Conservation (phyloP, 2,113 vertebrate genomes). For the Scortum barcoo region DNA sequence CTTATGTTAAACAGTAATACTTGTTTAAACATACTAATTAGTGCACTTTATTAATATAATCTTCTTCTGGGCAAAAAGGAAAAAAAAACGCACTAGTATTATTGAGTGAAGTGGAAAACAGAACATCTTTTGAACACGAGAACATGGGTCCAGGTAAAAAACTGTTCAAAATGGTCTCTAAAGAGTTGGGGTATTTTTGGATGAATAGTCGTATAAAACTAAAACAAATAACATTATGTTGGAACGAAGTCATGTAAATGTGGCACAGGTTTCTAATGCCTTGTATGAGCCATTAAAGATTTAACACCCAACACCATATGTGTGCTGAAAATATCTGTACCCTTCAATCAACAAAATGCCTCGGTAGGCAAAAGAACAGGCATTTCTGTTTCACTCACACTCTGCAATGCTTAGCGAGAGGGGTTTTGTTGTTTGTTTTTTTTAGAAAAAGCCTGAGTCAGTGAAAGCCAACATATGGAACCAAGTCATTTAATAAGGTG, state of each 20-base stretch:
- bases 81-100: background rate
- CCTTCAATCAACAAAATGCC: background rate
- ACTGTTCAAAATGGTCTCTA: background rate
- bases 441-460: constrained; percentile 59
- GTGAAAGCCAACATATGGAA: constrained; percentile 70
- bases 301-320: background rate
- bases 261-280: background rate
- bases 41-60: background rate
- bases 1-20: background rate
- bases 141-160: background rate
- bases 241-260: constrained; percentile 12
- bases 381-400: constrained; percentile 30
- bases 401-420: constrained; percentile 38
- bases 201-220: background rate
- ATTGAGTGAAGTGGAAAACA: background rate
- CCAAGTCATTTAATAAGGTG: constrained; percentile 65
- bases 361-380: constrained; percentile 1
- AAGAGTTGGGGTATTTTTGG: background rate
- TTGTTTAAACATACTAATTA: background rate
- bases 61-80: background rate
- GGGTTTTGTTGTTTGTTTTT: constrained; percentile 42
- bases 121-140: background rate
- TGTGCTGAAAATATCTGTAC: constrained; percentile 37
- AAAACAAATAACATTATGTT: background rate
- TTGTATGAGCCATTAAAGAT: constrained; percentile 1